Evolutionary conservation across 2,113 vertebrate species (phyloP), one percentile per base, ranked within the genome.

Genomic region (Malurus melanocephalus): DNA sequence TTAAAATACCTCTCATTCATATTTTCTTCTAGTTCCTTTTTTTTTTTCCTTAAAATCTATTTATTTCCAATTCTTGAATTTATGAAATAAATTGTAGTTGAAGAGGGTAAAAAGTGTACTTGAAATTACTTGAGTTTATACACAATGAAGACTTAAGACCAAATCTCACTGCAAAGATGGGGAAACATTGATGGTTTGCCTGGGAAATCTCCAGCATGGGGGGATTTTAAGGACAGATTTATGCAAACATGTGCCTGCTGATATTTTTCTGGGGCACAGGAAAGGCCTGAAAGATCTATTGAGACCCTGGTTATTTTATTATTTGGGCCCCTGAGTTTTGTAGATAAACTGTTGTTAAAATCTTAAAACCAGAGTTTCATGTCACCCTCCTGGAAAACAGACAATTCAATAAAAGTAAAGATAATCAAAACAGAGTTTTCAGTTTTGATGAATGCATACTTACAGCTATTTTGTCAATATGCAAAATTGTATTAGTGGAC

Each of bases 341-440:
- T 12, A 38, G n/a, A 49, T 9, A 49, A 61, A 64, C 0, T 0
- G 26, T 23, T 43, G 32, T 33, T 80, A 87, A 85, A 84, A 64
- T 16, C n/a, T 42, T 46, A 32, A 32, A 23, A 51, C 13, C 0
- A 2, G 27, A 82, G 73, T 76, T 91, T 85, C 13, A 32, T 24
- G 9, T 73, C 8, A 51, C 3, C 2, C 1, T 57, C 13, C 17
- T 73, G 28, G 13, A 73, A 12, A 68, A 46, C 0, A 76, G 6
- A 3, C 24, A 80, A 67, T 76, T 42, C 59, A 46, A 42, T 38
- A 53, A 57, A 87, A 87, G 8, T 26, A 75, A 42, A 79, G 10
- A 40, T 45, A 76, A 53, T 52, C 2, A 45, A 27, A 81, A 51
- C 16, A 67, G 27, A 75, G 6, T 8, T 33, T 90, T 84, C 6